These are phyloP conservation scores for Helogale parvula DNA, from an alignment of 2,113 vertebrate species.

Conservation along the genomic window DNA sequence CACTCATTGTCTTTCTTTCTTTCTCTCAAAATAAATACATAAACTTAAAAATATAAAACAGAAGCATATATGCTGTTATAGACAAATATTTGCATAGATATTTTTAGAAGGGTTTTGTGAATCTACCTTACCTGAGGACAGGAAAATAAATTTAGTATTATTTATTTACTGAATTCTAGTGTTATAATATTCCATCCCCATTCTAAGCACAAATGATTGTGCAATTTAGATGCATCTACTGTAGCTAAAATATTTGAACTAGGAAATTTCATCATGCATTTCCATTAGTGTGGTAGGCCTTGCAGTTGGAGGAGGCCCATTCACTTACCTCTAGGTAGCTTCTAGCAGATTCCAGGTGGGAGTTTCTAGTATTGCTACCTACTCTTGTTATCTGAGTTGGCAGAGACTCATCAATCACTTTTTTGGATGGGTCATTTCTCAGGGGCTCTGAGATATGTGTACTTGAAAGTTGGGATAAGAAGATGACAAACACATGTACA, in stretches of 20 bases:
- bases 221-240: background rate
- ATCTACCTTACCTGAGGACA: background rate
- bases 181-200: background rate
- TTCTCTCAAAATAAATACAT: too few species aligned
- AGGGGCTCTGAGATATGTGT: background rate
- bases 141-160: constrained; percentile 8
- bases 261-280: background rate
- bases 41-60: background rate
- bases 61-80: constrained; percentile 21
- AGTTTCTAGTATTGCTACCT: background rate
- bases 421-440: background rate
- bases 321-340: background rate
- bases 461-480: background rate
- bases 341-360: background rate
- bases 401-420: background rate
- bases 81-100: background rate
- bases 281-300: background rate
- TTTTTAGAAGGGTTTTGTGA: constrained; percentile 33
- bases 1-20: too few species aligned
- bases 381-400: background rate
- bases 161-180: constrained; percentile 15
- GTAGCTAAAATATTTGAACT: constrained; percentile 7
- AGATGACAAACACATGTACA: background rate
- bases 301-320: background rate
- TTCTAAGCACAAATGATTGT: background rate